Evolutionary conservation across 1,140 invertebrate species (phyloP), one percentile per base, ranked within the genome.

Genomic region (Zaprionus capensis): DNA sequence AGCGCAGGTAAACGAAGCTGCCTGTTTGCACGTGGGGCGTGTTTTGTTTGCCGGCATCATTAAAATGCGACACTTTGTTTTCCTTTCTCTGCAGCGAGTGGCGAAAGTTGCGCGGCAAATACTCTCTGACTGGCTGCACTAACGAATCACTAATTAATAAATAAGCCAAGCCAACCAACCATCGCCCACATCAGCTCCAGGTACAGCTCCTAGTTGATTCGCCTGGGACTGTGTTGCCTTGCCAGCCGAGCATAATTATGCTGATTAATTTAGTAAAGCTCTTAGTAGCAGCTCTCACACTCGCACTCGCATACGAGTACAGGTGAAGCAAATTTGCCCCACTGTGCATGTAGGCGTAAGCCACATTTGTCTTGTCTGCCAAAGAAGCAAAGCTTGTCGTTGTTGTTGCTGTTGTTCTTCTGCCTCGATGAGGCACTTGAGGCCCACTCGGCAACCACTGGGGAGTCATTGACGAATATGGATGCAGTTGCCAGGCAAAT

Each of bases 71-170:
- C 82, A 86, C 83, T 79, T 82, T 85, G 82, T 73, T 84, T 64
- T 49, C 36, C 49, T 71, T 26, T 26, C 53, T 64, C 71, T 55
- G 26, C 61, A 34, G 31, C 26, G 34, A 56, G 31, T 44, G 59
- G 59, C 38, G 68, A 59, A 76, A 76, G 68, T 61, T 76, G 34
- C 20, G 36, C 68, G 36, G 22, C 41, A 63, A 69, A 74, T 46
- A 62, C 28, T 28, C 7, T 0, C 28, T 28, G 68, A 64, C 63
- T 70, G 76, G 76, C 66, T 75, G 74, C 68, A 76, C 80, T 82
- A 85, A 85, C 75, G 76, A 78, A 85, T 86, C 69, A 77, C 82
- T 87, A 86, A 86, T 86, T 86, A 86, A 86, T 86, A 86, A 86
- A 85, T 85, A 82, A 81, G 82, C 61, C 46, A 67, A 61, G 69